These are phyloP conservation scores for Drosophila truncata DNA, from an alignment of 1,140 invertebrate genomes.

Conservation along the genomic window DNA sequence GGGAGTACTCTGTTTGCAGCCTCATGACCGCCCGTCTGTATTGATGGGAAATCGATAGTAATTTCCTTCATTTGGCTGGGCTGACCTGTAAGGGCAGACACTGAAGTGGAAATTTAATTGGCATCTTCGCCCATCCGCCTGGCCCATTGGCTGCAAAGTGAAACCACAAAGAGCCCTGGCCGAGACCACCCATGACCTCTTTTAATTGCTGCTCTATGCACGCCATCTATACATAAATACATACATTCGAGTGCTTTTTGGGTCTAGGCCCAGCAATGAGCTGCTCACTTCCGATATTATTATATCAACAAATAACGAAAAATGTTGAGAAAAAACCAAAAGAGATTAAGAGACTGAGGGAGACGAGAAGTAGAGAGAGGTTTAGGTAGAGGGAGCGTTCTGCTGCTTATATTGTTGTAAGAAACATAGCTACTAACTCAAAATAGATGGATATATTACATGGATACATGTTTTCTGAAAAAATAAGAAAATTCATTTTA, in stretches of 20 bases:
- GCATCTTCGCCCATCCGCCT: conserved; percentile 2
- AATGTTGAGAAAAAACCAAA: conserved; percentile 1
- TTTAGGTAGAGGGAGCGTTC: too few species aligned
- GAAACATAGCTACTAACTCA: background rate
- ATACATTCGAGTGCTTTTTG: conserved; percentile 8
- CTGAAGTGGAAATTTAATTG: conserved; percentile 49
- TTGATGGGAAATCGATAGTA: conserved; percentile 46
- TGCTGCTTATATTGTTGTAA: background rate
- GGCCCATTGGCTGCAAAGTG: conserved; percentile 8
- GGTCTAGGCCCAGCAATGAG: conserved; percentile 28
- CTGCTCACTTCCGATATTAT: conserved; percentile 45
- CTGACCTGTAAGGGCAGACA: conserved; percentile 32
- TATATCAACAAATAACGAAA: conserved; percentile 23
- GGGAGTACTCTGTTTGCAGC: conserved; percentile 12
- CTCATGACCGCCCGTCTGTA: background rate
- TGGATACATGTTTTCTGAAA: too few species aligned
- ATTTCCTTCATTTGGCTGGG: conserved; percentile 42
- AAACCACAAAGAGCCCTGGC: conserved; percentile 33
- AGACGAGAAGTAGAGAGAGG: background rate
- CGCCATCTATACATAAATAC: conserved; percentile 26
- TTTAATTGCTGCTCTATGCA: conserved; percentile 29
- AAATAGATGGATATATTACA: background rate
- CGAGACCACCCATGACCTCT: conserved; percentile 30
- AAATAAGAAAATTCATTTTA: background rate
- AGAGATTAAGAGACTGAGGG: conserved; percentile 3